These are phyloP conservation scores for Bradypodion pumilum DNA, from an alignment of 2,797 vertebrate genomes.

Conservation along the genomic window DNA sequence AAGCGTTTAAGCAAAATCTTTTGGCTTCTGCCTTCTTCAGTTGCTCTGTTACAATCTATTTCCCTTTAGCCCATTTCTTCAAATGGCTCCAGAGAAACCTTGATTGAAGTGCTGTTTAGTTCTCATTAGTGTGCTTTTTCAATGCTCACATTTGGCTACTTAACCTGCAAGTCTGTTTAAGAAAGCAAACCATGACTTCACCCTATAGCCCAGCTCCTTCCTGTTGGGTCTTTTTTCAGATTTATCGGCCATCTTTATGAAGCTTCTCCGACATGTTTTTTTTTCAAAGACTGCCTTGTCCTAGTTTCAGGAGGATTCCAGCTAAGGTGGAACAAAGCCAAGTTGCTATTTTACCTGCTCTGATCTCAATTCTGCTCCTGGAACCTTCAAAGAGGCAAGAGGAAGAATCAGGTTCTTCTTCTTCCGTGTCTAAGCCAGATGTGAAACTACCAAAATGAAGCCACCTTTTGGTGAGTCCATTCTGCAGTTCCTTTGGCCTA, in stretches of 20 bases:
- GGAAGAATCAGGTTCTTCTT: neutral
- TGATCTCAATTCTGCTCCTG: neutral
- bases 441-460: too few relatives aligned
- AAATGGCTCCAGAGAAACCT: too few relatives aligned
- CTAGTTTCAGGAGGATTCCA: conserved; percentile 5
- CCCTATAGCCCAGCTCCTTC: neutral
- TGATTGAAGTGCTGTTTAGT: too few relatives aligned
- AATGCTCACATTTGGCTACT: neutral
- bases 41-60: too few relatives aligned
- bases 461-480: too few relatives aligned
- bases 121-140: too few relatives aligned
- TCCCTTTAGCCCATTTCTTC: too few relatives aligned
- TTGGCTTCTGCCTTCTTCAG: too few relatives aligned
- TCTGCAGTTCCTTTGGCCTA: too few relatives aligned
- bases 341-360: neutral
- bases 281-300: neutral
- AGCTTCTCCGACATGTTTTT: neutral
- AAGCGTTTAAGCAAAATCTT: too few relatives aligned
- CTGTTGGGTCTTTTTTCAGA: neutral
- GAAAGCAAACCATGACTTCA: too few relatives aligned
- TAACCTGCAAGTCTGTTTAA: neutral
- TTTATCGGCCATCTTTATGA: neutral
- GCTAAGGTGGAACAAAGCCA: neutral
- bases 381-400: neutral
- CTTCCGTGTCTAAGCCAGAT: too few relatives aligned